Conservation (phyloP, 1,140 invertebrate genomes). For the Berghia stephanieae region DNA sequence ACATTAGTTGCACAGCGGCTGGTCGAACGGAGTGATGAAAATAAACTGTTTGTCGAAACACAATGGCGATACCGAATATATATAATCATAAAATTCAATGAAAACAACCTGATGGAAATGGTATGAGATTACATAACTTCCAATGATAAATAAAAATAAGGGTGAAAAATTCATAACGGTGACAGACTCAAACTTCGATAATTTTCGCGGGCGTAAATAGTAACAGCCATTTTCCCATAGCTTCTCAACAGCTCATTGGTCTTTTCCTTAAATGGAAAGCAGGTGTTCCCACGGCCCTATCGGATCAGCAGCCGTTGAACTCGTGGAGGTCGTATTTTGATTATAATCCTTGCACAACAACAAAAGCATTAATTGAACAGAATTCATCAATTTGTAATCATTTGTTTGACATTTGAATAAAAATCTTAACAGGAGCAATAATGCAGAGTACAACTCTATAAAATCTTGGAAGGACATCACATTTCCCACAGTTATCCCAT, state of each 20-base stretch:
- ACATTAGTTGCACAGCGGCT: conserved; percentile 22
- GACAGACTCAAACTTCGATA: background rate
- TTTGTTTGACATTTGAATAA: too few relatives aligned
- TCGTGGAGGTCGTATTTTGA: conserved; percentile 25
- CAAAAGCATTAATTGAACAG: too few relatives aligned
- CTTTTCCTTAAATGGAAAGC: conserved; percentile 57
- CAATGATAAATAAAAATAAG: too few relatives aligned
- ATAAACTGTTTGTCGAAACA: background rate
- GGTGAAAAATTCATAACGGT: too few relatives aligned
- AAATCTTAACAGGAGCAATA: too few relatives aligned
- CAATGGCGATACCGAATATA: background rate
- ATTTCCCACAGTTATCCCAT: too few relatives aligned
- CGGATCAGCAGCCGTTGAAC: conserved; percentile 16
- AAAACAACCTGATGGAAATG: too few relatives aligned
- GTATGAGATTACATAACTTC: too few relatives aligned
- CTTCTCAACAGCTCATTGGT: conserved; percentile 54
- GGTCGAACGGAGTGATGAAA: background rate
- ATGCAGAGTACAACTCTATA: too few relatives aligned
- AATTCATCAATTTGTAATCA: too few relatives aligned
- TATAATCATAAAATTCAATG: background rate
- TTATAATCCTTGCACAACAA: too few relatives aligned
- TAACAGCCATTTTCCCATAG: conserved; percentile 44
- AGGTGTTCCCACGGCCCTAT: conserved; percentile 58
- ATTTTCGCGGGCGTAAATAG: conserved; percentile 32
- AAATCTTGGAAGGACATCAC: too few relatives aligned